Evolutionary conservation across 23 tunicate genomes (phyloP), one percentile per base, ranked within the genome.

Genomic region (Botrylloides violaceus): DNA sequence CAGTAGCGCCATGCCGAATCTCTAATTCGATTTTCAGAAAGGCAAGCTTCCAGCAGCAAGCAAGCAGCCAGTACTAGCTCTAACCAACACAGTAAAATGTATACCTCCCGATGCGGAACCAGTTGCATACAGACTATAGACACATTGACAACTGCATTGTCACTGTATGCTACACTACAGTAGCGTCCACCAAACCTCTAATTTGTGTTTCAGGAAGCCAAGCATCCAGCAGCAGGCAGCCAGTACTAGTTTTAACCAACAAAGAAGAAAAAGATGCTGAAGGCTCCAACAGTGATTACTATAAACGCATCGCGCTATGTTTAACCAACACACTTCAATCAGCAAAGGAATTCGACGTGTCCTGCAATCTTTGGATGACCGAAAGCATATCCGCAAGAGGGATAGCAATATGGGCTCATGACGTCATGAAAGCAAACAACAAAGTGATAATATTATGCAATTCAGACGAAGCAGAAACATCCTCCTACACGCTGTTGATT

Each of bases 391-490:
- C 74, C 18, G 49, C 26, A 37, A 43, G 4, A 19, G 74, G 74
- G 26, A 43, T 43, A 19, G 74, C 74, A 43, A 22, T 24, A 43
- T 68, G 74, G 74, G 37, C 74, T n/a, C 74, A 68, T 43, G 37
- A 26, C 24, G 47, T 26, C 36, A 37, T 68, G 0, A 68, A 39
- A 21, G 21, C 56, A 20, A 35, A 68, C 7, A 56, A 68, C 32
- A 43, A 37, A 26, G 7, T 68, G 25, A 56, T 68, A 4, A 4
- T 68, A 28, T 19, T 68, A 28, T 68, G 74, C 57, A 68, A 43
- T 68, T 32, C 74, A 12, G 12, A 43, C 56, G 37, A 31, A 9
- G 21, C 21, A 15, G 32, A 29, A 25, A 21, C 19, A 15, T 0
- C 26, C 30, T 24, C 58, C 29, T 68, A 39, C 12, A 36, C 58